Conservation (phyloP, 2,888 invertebrate species). For the Spodoptera picta region DNA sequence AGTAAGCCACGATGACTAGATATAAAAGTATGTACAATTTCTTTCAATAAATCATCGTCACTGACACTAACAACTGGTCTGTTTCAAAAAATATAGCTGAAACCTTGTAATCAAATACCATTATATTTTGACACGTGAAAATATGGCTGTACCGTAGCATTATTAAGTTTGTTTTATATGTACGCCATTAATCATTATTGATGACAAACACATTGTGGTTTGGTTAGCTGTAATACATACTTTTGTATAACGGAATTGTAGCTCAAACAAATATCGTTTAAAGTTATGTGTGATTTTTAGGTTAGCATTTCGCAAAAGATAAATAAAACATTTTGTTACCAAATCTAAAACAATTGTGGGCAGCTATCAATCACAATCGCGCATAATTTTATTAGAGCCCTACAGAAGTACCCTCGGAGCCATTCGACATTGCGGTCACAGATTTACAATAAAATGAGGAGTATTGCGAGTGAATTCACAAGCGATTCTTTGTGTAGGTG, state of each 20-base stretch:
- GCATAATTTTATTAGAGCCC: slow-evolving; percentile 63
- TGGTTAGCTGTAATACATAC: not conserved
- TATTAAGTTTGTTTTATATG: slow-evolving; percentile 12
- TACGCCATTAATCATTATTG: not conserved
- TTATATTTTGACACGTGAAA: slow-evolving; percentile 11
- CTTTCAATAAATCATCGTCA: slow-evolving; percentile 9
- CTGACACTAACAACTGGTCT: slow-evolving; percentile 14
- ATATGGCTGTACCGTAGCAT: not conserved
- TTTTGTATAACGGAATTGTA: not conserved
- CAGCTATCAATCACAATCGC: slow-evolving; percentile 58
- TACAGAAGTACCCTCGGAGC: slow-evolving; percentile 56
- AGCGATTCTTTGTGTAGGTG: slow-evolving; percentile 72
- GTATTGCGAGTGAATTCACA: slow-evolving; percentile 72
- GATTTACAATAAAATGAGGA: slow-evolving; percentile 77
- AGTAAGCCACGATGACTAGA: too few species aligned
- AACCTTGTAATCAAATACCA: slow-evolving; percentile 11
- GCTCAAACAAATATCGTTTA: too few species aligned
- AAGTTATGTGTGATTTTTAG: too few species aligned
- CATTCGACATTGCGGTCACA: slow-evolving; percentile 74
- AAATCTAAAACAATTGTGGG: slow-evolving; percentile 53
- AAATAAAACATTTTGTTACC: slow-evolving; percentile 22
- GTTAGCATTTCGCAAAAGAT: not conserved
- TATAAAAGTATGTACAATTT: too few species aligned
- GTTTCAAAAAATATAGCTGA: slow-evolving; percentile 1
- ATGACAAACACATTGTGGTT: not conserved